A percentile compares a stretch with the other conserved stretches of the same genome.
phyloP scores from a whole-genome alignment of 2,888 invertebrate species.

The Volucella inflata region DNA sequence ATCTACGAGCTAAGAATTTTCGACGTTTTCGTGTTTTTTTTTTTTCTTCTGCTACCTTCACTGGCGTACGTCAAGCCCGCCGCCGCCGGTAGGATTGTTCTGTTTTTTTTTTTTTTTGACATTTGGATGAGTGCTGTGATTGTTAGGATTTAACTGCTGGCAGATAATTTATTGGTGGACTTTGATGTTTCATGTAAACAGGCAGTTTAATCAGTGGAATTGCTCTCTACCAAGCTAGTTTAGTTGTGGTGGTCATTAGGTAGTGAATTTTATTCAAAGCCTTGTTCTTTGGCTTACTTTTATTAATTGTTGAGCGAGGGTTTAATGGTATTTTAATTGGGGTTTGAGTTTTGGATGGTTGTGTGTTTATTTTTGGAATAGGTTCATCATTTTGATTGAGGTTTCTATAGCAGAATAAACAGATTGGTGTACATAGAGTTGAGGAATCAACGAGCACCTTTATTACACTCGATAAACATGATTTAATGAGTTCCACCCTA shows the following conservation, averaged over 20 bases:
- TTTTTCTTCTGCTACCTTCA: not conserved
- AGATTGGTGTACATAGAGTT: too few species aligned
- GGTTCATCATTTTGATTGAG: too few species aligned
- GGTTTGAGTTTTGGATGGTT: not conserved
- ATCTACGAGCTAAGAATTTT: conserved; percentile 5
- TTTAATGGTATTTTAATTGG: not conserved
- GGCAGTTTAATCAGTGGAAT: conserved; percentile 41
- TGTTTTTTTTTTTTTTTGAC: not conserved
- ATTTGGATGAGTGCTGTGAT: conserved; percentile 9
- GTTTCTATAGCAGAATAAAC: too few species aligned
- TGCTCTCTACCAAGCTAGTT: conserved; percentile 12
- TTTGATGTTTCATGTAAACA: conserved; percentile 47
- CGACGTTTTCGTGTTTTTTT: not conserved
- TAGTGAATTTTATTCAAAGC: too few species aligned
- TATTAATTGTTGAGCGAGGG: not conserved
- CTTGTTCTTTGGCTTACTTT: too few species aligned
- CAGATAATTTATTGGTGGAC: conserved; percentile 30
- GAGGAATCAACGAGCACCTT: too few species aligned
- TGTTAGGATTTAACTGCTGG: conserved; percentile 43
- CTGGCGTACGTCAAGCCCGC: conserved; percentile 13
- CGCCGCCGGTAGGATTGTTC: conserved; percentile 6
- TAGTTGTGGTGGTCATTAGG: not conserved
- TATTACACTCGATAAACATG: too few species aligned
- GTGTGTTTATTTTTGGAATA: too few species aligned
- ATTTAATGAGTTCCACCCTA: too few species aligned